Conservation (phyloP, 2,113 vertebrate genomes). For the Engraulis encrasicolus region DNA sequence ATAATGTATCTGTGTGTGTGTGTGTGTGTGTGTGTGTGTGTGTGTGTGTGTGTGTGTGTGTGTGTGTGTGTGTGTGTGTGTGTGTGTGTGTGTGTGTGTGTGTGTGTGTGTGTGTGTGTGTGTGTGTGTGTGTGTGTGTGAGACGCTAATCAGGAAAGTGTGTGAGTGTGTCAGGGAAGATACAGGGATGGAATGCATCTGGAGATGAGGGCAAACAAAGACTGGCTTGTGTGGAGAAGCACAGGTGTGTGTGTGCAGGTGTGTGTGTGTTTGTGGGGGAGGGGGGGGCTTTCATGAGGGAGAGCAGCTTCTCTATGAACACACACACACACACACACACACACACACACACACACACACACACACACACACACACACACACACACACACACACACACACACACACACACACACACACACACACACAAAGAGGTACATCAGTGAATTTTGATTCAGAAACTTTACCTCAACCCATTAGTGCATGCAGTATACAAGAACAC, state of each 20-base stretch:
- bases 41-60: too few relatives aligned
- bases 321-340: background rate
- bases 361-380: background rate
- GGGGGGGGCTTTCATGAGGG: background rate
- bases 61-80: conserved; percentile 27
- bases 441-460: too few relatives aligned
- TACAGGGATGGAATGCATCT: conserved; percentile 46
- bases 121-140: conserved; percentile 25
- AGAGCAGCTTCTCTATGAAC: background rate
- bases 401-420: background rate
- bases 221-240: conserved; percentile 45
- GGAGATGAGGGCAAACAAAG: conserved; percentile 57
- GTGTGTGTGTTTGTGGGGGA: conserved; percentile 48
- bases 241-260: conserved; percentile 52
- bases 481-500: too few relatives aligned
- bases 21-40: too few relatives aligned
- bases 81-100: conserved; percentile 28
- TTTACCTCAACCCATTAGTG: too few relatives aligned
- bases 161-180: conserved; percentile 45
- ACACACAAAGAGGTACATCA: background rate
- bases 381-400: background rate
- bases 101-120: conserved; percentile 18
- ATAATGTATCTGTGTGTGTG: too few relatives aligned
- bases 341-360: conserved; percentile 23
- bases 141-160: background rate